Evolutionary conservation across 2,113 vertebrate species (phyloP).

Genomic region (Plecturocebus donacophilus): DNA sequence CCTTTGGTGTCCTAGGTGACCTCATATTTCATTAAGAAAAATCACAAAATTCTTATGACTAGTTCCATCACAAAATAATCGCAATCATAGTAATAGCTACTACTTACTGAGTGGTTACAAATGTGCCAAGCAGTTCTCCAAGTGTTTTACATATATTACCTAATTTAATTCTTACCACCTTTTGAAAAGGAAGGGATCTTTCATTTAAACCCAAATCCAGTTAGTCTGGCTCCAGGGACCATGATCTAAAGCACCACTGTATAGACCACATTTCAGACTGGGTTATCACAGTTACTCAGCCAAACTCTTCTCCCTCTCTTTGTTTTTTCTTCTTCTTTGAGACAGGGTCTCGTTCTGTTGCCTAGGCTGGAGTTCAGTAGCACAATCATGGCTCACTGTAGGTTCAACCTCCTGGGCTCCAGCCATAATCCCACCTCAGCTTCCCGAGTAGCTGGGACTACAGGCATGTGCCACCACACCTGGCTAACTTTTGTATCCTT

Average conservation of each 20-base stretch:
- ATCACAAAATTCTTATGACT: neutral
- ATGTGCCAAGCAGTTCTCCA: neutral
- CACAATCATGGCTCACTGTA: too few relatives aligned
- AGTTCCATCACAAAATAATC: neutral
- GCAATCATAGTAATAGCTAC: neutral
- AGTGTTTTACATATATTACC: neutral
- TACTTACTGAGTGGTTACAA: neutral
- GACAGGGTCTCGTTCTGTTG: too few relatives aligned
- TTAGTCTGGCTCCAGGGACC: neutral
- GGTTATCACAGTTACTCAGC: neutral
- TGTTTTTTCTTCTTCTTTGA: too few relatives aligned
- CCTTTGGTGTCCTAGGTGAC: neutral
- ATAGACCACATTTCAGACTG: accelerated
- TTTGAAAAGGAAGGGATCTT: neutral
- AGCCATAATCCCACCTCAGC: too few relatives aligned
- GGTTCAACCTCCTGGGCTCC: too few relatives aligned
- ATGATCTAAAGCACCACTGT: neutral
- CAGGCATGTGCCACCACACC: too few relatives aligned
- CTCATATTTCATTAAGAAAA: constrained; percentile 4
- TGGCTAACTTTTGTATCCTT: too few relatives aligned
- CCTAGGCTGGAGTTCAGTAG: too few relatives aligned
- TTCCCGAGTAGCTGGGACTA: too few relatives aligned
- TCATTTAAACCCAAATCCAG: neutral
- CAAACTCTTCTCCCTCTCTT: neutral
- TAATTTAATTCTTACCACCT: neutral